phyloP scores from a whole-genome alignment of 2,888 invertebrate genomes.

The Aquatica leii region DNA sequence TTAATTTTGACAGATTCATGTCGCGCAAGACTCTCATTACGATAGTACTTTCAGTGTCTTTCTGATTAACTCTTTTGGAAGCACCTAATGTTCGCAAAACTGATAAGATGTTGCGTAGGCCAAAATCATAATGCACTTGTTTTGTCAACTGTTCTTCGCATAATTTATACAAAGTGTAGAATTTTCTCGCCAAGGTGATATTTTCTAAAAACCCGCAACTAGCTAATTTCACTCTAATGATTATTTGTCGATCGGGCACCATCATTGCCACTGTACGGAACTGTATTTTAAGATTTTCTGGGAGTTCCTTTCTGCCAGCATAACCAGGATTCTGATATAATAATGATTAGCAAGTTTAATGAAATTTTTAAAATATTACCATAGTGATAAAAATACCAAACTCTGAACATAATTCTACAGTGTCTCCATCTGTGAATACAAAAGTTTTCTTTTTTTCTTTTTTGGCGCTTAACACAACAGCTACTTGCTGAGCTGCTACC shows the following conservation, averaged over 20 bases:
- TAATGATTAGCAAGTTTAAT: slow-evolving; percentile 6
- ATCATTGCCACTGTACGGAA: slow-evolving; percentile 99
- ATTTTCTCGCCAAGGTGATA: slow-evolving; percentile 92
- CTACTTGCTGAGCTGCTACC: slow-evolving; percentile 97
- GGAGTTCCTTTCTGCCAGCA: slow-evolving; percentile 94
- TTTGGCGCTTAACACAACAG: slow-evolving; percentile 90
- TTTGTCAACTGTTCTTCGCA: slow-evolving; percentile 98
- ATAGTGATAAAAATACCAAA: slow-evolving; percentile 98
- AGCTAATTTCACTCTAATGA: slow-evolving; percentile 94
- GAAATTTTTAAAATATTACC: slow-evolving; percentile 67
- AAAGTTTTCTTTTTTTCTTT: slow-evolving; percentile 93
- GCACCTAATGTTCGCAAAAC: slow-evolving; percentile 93
- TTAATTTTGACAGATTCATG: slow-evolving; percentile 97
- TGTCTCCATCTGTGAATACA: slow-evolving; percentile 93
- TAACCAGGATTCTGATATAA: slow-evolving; percentile 89
- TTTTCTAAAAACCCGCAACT: slow-evolving; percentile 97
- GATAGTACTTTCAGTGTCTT: slow-evolving; percentile 94
- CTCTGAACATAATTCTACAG: slow-evolving; percentile 91
- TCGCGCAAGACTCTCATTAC: slow-evolving; percentile 97
- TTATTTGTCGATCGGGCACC: slow-evolving; percentile 97
- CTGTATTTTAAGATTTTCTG: slow-evolving; percentile 97
- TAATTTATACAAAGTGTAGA: slow-evolving; percentile 94
- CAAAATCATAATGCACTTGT: slow-evolving; percentile 98
- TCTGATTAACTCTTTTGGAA: slow-evolving; percentile 87
- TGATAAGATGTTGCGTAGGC: slow-evolving; percentile 92